Conservation (phyloP, 2,797 vertebrate species). For the Neopelma chrysocephalum region DNA sequence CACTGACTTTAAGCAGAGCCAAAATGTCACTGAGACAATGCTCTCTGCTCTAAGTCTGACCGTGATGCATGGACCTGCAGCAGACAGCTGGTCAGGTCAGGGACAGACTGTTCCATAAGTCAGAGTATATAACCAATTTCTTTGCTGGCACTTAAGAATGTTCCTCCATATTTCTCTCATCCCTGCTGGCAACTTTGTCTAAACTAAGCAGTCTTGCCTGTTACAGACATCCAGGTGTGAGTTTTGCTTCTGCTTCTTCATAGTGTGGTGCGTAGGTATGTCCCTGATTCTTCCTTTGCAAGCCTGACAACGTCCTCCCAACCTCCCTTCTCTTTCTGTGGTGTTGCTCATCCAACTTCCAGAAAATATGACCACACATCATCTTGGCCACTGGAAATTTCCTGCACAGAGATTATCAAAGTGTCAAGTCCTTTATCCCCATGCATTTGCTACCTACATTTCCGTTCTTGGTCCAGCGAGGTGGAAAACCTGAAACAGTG, state of each 20-base stretch:
- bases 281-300: background rate
- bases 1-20: background rate
- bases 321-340: background rate
- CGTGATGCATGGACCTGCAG: background rate
- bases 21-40: background rate
- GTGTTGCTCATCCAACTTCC: background rate
- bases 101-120: accelerated
- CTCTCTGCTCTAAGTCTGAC: background rate
- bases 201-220: background rate
- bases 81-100: background rate
- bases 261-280: background rate
- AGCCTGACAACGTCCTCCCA: background rate
- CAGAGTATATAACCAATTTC: background rate
- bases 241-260: background rate
- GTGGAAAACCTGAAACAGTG: background rate
- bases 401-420: background rate
- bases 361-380: background rate
- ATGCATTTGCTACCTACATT: background rate
- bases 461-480: background rate
- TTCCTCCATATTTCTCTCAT: background rate
- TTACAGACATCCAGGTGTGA: background rate
- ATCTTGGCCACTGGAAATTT: background rate
- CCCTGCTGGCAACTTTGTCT: background rate
- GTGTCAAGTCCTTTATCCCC: background rate
- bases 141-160: background rate